phyloP scores from a whole-genome alignment of 92 coral and sea anemone species.

The Porites evermanni region DNA sequence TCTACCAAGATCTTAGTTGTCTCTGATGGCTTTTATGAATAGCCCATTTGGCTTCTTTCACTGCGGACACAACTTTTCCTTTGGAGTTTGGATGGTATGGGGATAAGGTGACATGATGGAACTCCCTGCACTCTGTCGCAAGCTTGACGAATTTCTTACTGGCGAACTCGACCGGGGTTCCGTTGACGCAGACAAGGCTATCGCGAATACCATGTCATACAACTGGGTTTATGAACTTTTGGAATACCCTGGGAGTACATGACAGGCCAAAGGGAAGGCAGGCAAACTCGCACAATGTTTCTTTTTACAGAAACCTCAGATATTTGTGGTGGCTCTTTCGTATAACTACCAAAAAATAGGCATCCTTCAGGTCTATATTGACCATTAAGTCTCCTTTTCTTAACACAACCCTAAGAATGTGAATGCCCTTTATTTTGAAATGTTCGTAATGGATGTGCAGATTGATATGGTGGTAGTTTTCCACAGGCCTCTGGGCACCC shows the following conservation, averaged over 20 bases:
- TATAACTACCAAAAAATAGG: conserved; percentile 48
- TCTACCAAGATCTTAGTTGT: too few relatives aligned
- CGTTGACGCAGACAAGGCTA: too few relatives aligned
- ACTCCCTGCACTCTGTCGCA: too few relatives aligned
- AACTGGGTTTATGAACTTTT: conserved; percentile 49
- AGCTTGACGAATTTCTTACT: too few relatives aligned
- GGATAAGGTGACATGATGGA: too few relatives aligned
- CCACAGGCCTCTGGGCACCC: conserved; percentile 64
- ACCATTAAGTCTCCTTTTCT: conserved; percentile 54
- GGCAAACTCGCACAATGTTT: conserved; percentile 23
- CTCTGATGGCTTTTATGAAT: too few relatives aligned
- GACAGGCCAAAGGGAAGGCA: conserved; percentile 54
- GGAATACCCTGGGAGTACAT: conserved; percentile 40
- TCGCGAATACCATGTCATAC: not conserved
- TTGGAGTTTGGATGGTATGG: too few relatives aligned
- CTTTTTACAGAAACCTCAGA: conserved; percentile 50
- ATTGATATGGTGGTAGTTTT: conserved; percentile 58
- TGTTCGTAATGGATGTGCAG: conserved; percentile 60
- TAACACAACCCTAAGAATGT: conserved; percentile 62
- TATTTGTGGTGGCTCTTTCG: conserved; percentile 47
- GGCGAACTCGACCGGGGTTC: too few relatives aligned
- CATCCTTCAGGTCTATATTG: conserved; percentile 74
- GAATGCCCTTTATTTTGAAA: conserved; percentile 79
- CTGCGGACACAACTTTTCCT: too few relatives aligned
- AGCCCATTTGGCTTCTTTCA: too few relatives aligned